These are phyloP conservation scores for Alsophila aescularia DNA, from an alignment of 2,888 invertebrate genomes.

Conservation along the genomic window DNA sequence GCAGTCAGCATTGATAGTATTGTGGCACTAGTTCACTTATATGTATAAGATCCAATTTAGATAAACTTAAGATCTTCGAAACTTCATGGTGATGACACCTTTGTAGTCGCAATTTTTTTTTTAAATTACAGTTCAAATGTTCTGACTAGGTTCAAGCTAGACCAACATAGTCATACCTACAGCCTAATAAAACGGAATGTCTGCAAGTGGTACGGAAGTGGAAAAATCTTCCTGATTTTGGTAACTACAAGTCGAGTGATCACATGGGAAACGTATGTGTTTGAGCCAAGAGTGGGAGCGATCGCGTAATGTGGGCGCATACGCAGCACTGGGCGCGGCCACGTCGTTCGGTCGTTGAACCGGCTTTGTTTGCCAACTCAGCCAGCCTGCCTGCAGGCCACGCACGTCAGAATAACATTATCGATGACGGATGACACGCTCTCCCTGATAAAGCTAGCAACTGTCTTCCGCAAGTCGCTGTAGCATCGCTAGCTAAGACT, in stretches of 20 bases:
- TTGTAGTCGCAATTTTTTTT: no score
- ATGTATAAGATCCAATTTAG: neutral
- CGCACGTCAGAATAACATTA: constrained; percentile 67
- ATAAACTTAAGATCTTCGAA: neutral
- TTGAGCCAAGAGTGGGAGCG: constrained; percentile 30
- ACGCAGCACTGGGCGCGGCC: constrained; percentile 75
- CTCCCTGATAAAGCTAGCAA: constrained; percentile 38
- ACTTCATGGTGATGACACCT: no score
- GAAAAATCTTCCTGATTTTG: neutral
- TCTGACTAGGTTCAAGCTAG: no score
- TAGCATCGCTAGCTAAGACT: neutral
- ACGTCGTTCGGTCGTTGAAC: constrained; percentile 73
- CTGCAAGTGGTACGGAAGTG: neutral
- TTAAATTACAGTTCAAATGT: no score
- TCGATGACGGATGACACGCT: constrained; percentile 60
- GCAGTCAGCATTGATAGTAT: neutral
- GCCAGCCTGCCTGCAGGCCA: constrained; percentile 73
- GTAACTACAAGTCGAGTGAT: neutral
- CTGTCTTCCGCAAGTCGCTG: constrained; percentile 26
- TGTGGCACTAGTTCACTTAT: neutral
- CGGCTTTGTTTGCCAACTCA: constrained; percentile 84
- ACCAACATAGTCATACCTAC: no score
- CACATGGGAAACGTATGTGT: constrained; percentile 18
- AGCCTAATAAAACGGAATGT: neutral
- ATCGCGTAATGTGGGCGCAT: constrained; percentile 48